Base-by-base conservation (phyloP, 1,140 invertebrate genomes). In the Orius insidiosus region DNA sequence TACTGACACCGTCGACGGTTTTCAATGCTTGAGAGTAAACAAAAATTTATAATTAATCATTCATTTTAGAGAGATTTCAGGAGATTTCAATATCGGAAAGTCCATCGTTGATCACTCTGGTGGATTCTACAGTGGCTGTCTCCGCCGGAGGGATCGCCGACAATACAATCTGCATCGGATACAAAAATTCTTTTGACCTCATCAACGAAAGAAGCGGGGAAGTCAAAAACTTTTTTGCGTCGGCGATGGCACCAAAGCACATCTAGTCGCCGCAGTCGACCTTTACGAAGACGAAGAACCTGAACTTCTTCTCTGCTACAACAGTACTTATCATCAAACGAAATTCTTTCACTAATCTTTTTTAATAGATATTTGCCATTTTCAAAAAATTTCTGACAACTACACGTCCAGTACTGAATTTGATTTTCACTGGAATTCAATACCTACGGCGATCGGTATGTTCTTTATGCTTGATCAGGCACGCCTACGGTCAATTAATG, bases 361-460 rank as follows among this genome's bases (percentile, higher is more conserved):
- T 61, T 68, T 36, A n/a, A n/a, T 62, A 88, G 84, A 87, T 64
- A 83, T 78, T 3, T 86, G 83, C 54, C 84, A 87, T 61, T 87
- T 88, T 58, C 83, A 87, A 66, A 82, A 85, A 58, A 57, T 87
- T 18, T 70, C 70, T 14, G 76, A 78, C 53, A 75, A 77, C 52
- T 24, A 7, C 24, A 68, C 66, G 47, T 65, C 67, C 36, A 68
- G 64, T 9, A 72, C 69, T 42, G 80, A 85, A 62, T 86, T 85
- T 54, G 82, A 87, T 59, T 87, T 89, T 58, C 79, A 82, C 54
- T 89, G 85, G 85, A 87, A 85, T 59, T 81, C 80, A 7, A 80
- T 85, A 24, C 85, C 84, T 31, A 73, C 75, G 51, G 71, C 76
- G 53, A 80, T 87, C 57, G 80, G 80, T 84, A 62, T 66, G 66